Evolutionary conservation across 2,113 vertebrate genomes (phyloP).

Genomic region (Forbesichthys agassizii): DNA sequence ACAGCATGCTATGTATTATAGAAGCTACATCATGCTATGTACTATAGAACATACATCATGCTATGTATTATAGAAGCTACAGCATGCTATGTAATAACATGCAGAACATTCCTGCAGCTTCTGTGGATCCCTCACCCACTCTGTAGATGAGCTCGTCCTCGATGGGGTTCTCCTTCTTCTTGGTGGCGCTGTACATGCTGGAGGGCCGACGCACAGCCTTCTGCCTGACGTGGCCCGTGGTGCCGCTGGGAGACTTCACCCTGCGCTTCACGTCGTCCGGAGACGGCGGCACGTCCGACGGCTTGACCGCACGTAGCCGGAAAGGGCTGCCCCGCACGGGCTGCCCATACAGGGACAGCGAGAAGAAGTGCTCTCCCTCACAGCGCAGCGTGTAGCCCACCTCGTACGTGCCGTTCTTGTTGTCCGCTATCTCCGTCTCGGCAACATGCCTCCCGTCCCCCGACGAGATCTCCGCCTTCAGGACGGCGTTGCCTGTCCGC

Average conservation of each 20-base stretch:
- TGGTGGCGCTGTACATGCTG: conserved; percentile 95
- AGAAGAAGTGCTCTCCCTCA: conserved; percentile 87
- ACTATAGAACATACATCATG: no score
- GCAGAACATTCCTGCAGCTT: not conserved
- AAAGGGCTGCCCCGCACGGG: conserved; percentile 89
- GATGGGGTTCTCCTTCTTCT: conserved; percentile 87
- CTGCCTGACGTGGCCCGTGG: conserved; percentile 87
- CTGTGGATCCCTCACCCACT: conserved; percentile 79
- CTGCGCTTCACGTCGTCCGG: conserved; percentile 92
- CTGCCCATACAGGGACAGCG: conserved; percentile 88
- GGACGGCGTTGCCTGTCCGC: conserved; percentile 84
- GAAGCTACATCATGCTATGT: no score
- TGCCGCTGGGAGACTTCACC: conserved; percentile 90
- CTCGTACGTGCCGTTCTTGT: conserved; percentile 95
- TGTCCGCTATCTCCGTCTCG: conserved; percentile 85
- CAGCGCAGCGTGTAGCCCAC: conserved; percentile 84
- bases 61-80: no score
- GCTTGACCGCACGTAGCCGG: conserved; percentile 83
- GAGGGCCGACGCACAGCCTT: conserved; percentile 91
- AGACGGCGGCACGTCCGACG: conserved; percentile 85
- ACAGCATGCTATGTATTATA: no score
- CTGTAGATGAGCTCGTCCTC: conserved; percentile 86
- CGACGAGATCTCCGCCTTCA: conserved; percentile 80
- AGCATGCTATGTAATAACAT: no score
- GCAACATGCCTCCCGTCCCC: conserved; percentile 73